Percentiles rank a stretch among this genome's conserved stretches.
These are phyloP conservation scores for Kryptolebias marmoratus DNA, from an alignment of 2,113 vertebrate species.

Conservation along the genomic window DNA sequence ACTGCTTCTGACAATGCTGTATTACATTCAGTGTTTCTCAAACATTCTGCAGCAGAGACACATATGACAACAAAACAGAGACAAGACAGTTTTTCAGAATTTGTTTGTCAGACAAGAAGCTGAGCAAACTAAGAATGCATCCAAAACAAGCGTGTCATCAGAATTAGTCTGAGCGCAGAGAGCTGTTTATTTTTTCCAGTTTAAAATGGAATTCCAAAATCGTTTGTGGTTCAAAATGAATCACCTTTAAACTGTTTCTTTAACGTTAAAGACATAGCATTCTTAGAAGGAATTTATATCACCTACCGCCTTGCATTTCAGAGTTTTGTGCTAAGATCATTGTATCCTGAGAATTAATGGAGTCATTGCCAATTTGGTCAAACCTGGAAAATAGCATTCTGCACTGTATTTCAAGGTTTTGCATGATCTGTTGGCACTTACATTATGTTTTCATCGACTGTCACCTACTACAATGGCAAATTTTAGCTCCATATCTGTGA, in stretches of 20 bases:
- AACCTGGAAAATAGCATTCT: background rate
- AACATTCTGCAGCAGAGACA: background rate
- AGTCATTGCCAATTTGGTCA: no score
- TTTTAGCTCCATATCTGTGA: no score
- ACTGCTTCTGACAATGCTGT: background rate
- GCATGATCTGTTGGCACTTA: no score
- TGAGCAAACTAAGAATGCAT: slow-evolving; percentile 15
- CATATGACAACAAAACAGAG: background rate
- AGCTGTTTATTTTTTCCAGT: background rate
- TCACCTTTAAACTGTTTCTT: background rate
- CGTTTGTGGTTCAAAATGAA: background rate
- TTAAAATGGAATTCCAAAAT: background rate
- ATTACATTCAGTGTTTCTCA: background rate
- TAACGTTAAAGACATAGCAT: background rate
- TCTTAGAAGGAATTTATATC: no score
- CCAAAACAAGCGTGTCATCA: slow-evolving; percentile 29
- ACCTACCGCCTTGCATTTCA: no score
- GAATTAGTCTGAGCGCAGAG: background rate
- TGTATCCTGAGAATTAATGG: no score
- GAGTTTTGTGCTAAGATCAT: no score
- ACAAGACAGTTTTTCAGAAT: background rate
- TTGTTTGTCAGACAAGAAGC: slow-evolving; percentile 18
- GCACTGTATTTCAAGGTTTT: no score
- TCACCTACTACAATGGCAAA: no score
- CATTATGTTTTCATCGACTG: no score